Evolutionary conservation across 1,140 invertebrate genomes (phyloP).

Genomic region (Capitella teleta): DNA sequence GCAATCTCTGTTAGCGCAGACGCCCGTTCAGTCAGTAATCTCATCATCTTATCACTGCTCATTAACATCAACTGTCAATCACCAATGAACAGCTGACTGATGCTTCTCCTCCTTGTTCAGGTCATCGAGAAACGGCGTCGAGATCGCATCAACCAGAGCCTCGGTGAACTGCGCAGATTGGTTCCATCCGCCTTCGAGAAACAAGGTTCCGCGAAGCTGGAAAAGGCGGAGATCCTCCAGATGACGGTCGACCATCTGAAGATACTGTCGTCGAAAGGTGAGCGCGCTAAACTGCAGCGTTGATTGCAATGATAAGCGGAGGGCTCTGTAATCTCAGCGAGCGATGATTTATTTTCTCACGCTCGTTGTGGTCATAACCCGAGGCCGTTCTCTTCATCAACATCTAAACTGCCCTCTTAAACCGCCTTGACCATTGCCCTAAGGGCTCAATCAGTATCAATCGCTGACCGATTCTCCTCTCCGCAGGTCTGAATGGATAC

Average conservation of each 20-base stretch:
- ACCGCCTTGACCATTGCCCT: too few relatives aligned
- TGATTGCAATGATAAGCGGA: background rate
- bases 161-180: constrained; percentile 80
- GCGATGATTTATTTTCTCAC: too few relatives aligned
- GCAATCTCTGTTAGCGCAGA: too few relatives aligned
- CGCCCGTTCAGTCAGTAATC: too few relatives aligned
- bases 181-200: constrained; percentile 95
- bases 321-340: background rate
- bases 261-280: constrained; percentile 87
- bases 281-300: constrained; percentile 17
- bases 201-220: constrained; percentile 90
- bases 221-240: constrained; percentile 95
- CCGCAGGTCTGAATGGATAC: constrained; percentile 9
- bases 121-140: constrained; percentile 93
- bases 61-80: too few relatives aligned
- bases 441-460: too few relatives aligned
- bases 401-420: too few relatives aligned
- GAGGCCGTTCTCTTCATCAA: too few relatives aligned
- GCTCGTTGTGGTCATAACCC: too few relatives aligned
- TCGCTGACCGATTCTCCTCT: background rate
- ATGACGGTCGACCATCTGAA: constrained; percentile 90
- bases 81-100: too few relatives aligned
- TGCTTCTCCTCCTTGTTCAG: constrained; percentile 15
- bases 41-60: too few relatives aligned
- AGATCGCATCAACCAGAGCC: constrained; percentile 89